Evolutionary conservation across 2,797 vertebrate genomes (phyloP).

Genomic region (Periophthalmus magnuspinnatus): DNA sequence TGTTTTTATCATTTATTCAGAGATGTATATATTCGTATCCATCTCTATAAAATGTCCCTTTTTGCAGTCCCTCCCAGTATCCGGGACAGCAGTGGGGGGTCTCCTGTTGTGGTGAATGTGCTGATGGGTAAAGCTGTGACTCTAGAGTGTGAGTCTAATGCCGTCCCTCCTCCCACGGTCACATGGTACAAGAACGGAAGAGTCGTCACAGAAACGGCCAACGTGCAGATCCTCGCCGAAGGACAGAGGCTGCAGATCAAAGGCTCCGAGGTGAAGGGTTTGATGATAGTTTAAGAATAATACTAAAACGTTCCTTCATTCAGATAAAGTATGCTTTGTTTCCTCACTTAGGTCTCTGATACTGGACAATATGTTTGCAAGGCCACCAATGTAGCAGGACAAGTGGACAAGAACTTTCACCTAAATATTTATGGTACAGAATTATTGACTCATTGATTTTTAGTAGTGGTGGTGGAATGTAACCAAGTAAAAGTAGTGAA

Average conservation of each 20-base stretch:
- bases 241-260: slow-evolving; percentile 84
- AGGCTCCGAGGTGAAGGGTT: slow-evolving; percentile 82
- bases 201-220: slow-evolving; percentile 76
- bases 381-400: slow-evolving; percentile 91
- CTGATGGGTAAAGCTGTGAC: slow-evolving; percentile 77
- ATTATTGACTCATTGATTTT: neutral
- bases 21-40: neutral
- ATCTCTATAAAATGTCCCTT: fast-evolving
- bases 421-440: slow-evolving; percentile 90
- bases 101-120: slow-evolving; percentile 81
- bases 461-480: no score
- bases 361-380: slow-evolving; percentile 95
- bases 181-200: slow-evolving; percentile 93
- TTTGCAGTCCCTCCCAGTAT: slow-evolving; percentile 91
- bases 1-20: no score
- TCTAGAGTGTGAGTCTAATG: slow-evolving; percentile 89
- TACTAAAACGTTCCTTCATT: neutral
- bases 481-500: no score
- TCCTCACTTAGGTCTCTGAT: slow-evolving; percentile 88
- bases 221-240: slow-evolving; percentile 72
- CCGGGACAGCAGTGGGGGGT: slow-evolving; percentile 79
- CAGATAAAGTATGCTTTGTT: neutral
- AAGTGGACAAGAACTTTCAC: slow-evolving; percentile 94
- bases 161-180: slow-evolving; percentile 88
- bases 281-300: neutral